These are phyloP conservation scores for Cromileptes altivelis DNA, from an alignment of 2,113 vertebrate species.

Conservation along the genomic window DNA sequence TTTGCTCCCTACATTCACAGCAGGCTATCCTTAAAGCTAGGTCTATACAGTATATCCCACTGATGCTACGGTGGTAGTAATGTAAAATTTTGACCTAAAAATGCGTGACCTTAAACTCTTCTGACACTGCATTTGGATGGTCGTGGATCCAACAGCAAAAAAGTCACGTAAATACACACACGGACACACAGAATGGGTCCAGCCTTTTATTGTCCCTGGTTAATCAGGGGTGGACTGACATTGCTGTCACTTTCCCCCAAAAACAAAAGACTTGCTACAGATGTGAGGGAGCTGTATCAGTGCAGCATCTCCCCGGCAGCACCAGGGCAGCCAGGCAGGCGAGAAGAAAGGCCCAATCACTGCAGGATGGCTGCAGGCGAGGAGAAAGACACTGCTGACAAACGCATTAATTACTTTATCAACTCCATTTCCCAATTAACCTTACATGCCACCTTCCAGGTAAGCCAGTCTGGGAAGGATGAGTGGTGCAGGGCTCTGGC, in stretches of 20 bases:
- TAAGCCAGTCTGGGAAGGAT: conserved; percentile 59
- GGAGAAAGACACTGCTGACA: conserved; percentile 84
- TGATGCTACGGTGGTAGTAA: neutral
- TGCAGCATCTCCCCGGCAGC: conserved; percentile 62
- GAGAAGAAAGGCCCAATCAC: conserved; percentile 41
- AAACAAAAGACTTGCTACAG: conserved; percentile 53
- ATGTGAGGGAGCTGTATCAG: conserved; percentile 65
- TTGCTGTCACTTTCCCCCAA: conserved; percentile 39
- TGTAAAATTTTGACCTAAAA: neutral
- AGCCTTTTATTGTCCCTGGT: conserved; percentile 61
- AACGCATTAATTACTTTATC: conserved; percentile 85
- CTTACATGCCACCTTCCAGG: conserved; percentile 78
- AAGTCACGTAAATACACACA: neutral
- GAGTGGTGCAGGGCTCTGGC: conserved; percentile 24
- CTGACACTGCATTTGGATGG: neutral
- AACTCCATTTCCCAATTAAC: conserved; percentile 83
- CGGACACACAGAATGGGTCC: conserved; percentile 34
- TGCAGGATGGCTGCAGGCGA: conserved; percentile 64
- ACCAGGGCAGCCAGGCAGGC: conserved; percentile 59
- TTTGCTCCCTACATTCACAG: neutral
- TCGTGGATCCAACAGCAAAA: neutral
- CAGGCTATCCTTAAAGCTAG: neutral
- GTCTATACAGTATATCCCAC: neutral
- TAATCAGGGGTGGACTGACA: conserved; percentile 62
- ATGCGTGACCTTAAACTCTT: neutral